A percentile compares a stretch with the other conserved stretches of the same genome.
Conservation (phyloP, 2,797 vertebrate species). For the Intellagama lesueurii region DNA sequence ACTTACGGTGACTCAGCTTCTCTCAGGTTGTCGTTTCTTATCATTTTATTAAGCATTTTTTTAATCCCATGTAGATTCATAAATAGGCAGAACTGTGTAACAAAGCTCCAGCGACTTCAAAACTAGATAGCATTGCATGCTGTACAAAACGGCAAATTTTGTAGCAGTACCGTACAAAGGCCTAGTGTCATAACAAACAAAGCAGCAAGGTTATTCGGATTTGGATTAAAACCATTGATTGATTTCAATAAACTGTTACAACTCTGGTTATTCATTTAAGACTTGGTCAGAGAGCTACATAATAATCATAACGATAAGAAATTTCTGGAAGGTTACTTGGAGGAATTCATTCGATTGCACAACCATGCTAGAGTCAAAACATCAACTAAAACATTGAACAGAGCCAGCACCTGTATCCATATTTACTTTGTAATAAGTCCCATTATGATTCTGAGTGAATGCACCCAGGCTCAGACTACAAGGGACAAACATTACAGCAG, state of each 20-base stretch:
- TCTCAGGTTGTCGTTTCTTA: background rate
- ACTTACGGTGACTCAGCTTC: background rate
- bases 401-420: background rate
- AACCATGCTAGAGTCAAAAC: background rate
- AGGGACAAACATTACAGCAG: background rate
- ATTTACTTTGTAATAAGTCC: background rate
- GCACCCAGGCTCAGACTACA: background rate
- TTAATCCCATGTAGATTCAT: background rate
- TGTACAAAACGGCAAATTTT: slow-evolving; percentile 13
- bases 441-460: background rate
- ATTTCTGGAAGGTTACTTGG: background rate
- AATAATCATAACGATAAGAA: background rate
- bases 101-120: slow-evolving; percentile 5
- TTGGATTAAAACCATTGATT: background rate
- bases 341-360: background rate
- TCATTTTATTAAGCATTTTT: slow-evolving; percentile 21
- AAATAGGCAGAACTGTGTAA: slow-evolving; percentile 2
- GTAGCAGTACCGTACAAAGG: background rate
- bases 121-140: background rate
- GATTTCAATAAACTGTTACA: background rate
- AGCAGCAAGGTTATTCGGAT: background rate
- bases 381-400: background rate
- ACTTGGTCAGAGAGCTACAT: background rate
- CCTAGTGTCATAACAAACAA: background rate
- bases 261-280: background rate